Conservation (phyloP, 2,113 vertebrate species). For the Benthochromis sp. region DNA sequence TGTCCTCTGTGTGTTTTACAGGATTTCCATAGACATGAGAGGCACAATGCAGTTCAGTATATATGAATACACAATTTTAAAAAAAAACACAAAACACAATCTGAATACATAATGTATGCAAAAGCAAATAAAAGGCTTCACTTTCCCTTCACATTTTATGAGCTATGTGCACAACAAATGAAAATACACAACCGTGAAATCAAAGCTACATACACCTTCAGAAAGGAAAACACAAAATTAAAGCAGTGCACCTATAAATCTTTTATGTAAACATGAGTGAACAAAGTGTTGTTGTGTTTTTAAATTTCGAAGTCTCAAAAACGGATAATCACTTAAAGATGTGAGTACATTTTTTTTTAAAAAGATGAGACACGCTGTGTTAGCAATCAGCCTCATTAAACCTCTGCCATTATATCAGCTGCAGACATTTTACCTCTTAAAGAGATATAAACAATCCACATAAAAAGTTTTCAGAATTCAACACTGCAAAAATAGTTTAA, state of each 20-base stretch:
- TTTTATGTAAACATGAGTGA: conserved; percentile 68
- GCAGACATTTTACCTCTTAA: conserved; percentile 48
- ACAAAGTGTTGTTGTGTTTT: conserved; percentile 45
- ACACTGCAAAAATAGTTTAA: conserved; percentile 66
- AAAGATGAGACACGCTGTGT: conserved; percentile 38
- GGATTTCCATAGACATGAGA: conserved; percentile 53
- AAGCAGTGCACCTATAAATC: conserved; percentile 60
- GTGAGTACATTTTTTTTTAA: background rate
- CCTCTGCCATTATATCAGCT: background rate
- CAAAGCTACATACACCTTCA: conserved; percentile 34
- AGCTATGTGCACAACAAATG: conserved; percentile 43
- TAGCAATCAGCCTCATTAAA: conserved; percentile 30
- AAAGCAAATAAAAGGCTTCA: conserved; percentile 42
- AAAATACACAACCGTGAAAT: conserved; percentile 23
- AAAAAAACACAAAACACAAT: conserved; percentile 50
- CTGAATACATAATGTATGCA: conserved; percentile 37
- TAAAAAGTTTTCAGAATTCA: conserved; percentile 58
- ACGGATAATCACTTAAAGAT: conserved; percentile 19
- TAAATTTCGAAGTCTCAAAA: conserved; percentile 30
- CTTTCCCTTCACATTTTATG: conserved; percentile 48
- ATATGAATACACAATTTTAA: conserved; percentile 32
- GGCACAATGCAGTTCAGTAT: conserved; percentile 67
- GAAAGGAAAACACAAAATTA: conserved; percentile 38
- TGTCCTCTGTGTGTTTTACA: conserved; percentile 55
- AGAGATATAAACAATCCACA: conserved; percentile 56